These are phyloP conservation scores for Neotragus moschatus DNA, from an alignment of 2,113 vertebrate species.

Conservation along the genomic window DNA sequence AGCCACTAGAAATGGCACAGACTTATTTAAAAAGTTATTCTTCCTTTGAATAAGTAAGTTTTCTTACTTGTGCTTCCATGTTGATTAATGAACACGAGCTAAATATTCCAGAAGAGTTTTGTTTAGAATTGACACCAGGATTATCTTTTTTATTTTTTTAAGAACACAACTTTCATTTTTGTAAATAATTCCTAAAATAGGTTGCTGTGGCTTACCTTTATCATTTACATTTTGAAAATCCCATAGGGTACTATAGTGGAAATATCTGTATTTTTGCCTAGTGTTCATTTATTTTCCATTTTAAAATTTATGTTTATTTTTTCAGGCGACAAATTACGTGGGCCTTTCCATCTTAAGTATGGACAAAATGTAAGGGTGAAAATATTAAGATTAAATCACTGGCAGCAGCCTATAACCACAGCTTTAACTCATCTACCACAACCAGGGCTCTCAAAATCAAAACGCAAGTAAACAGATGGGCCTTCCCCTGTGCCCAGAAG, in stretches of 20 bases:
- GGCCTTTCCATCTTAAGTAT: constrained; percentile 14
- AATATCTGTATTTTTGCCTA: background rate
- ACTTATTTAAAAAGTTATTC: background rate
- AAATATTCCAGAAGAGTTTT: background rate
- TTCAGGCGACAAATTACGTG: background rate
- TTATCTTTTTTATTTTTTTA: background rate
- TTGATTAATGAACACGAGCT: background rate
- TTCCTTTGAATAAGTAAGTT: background rate
- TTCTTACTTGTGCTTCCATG: background rate
- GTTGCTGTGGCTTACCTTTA: background rate
- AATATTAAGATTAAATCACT: constrained; percentile 57
- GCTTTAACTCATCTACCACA: constrained; percentile 50
- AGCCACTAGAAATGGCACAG: background rate
- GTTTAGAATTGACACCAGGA: background rate
- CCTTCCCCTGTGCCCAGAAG: constrained; percentile 51
- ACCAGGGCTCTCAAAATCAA: constrained; percentile 12
- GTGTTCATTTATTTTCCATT: background rate
- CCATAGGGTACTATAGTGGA: background rate
- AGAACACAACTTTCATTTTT: constrained; percentile 22
- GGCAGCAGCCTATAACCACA: constrained; percentile 50
- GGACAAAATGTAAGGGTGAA: constrained; percentile 34
- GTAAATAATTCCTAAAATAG: background rate
- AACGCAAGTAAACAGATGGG: constrained; percentile 57
- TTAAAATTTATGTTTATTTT: background rate
- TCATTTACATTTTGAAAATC: constrained; percentile 23